Percentiles rank a stretch among this genome's conserved stretches.
These are phyloP conservation scores for Rhinella marina DNA, from an alignment of 2,797 vertebrate genomes.

Conservation along the genomic window DNA sequence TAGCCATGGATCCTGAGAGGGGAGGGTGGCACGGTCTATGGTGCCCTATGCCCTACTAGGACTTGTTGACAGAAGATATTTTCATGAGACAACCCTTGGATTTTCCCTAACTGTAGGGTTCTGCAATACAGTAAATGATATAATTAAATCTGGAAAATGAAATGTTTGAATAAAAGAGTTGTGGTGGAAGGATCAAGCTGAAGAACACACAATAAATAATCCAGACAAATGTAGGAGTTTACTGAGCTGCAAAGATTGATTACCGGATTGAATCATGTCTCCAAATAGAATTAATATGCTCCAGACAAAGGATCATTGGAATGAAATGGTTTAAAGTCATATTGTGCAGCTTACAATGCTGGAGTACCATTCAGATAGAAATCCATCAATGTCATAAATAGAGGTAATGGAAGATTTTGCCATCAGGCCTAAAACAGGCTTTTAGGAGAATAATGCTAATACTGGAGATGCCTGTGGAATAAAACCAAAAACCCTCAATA, in stretches of 20 bases:
- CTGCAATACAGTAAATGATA: background rate
- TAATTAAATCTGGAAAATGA: background rate
- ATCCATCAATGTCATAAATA: slow-evolving; percentile 47
- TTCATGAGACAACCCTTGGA: background rate
- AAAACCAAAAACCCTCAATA: background rate
- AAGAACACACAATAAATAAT: background rate
- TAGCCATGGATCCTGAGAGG: background rate
- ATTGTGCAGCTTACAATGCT: slow-evolving; percentile 13
- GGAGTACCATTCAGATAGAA: slow-evolving; percentile 33
- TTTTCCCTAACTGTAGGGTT: background rate
- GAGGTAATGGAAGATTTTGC: slow-evolving; percentile 48
- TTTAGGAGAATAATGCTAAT: slow-evolving; percentile 35
- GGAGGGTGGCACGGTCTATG: background rate
- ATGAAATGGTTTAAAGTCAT: slow-evolving; percentile 13
- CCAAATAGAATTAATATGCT: slow-evolving; percentile 35
- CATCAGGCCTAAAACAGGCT: slow-evolving; percentile 43
- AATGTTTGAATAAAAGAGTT: background rate
- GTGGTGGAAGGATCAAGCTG: slow-evolving; percentile 31
- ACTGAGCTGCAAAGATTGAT: slow-evolving; percentile 44
- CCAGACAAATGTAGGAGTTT: background rate
- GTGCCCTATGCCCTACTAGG: background rate
- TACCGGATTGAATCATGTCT: slow-evolving; percentile 35
- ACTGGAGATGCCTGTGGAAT: background rate
- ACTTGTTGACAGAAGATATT: background rate
- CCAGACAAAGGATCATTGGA: slow-evolving; percentile 35